Base-by-base conservation (phyloP, 2,797 vertebrate genomes). In the Podarcis siculus region DNA sequence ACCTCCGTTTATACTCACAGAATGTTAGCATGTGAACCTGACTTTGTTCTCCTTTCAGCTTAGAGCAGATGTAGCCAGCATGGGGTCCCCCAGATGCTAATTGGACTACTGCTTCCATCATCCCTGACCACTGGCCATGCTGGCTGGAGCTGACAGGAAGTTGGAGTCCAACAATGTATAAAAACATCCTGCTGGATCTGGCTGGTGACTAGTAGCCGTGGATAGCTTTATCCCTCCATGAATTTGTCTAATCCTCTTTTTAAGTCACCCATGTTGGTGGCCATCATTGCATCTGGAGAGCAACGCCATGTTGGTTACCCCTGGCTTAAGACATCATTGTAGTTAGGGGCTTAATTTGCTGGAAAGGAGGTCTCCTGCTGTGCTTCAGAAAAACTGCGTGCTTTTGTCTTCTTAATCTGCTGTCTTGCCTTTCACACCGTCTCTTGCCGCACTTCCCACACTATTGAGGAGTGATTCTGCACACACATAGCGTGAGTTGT, bases 341-440 rank as follows among this genome's bases (percentile, higher is more conserved):
- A 30, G 17, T 66, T 55, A n/a, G 55, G 19, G 13, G n/a, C 9
- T 88, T 39, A 35, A 37, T 66, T 91, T 89, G 69, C 86, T 90
- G 84, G 89, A 71, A 89, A 91, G 92, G 83, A 83, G 92, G 83
- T 90, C 89, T 35, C 73, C 91, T 95, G 86, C 89, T 92, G 85
- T 86, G 21, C 66, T 89, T 92, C 89, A 92, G 92, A 82, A 94
- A 92, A 90, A 89, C 92, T 87, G 90, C 89, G 35, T 30, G 21
- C 85, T 73, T 90, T 42, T 95, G 93, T 88, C 89, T 91, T 86
- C 90, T 91, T 91, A 35, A 94, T 17, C 35, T 21, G 35, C 2
- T 35, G 35, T 37, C 87, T 92, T 92, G 94, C 75, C 27, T 77
- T 64, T 61, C 32, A 73, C 5, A 3, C 19, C 8, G 71, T 17